These are phyloP conservation scores for Oscheius sp. DNA, from an alignment of 1,140 invertebrate genomes.

Conservation along the genomic window DNA sequence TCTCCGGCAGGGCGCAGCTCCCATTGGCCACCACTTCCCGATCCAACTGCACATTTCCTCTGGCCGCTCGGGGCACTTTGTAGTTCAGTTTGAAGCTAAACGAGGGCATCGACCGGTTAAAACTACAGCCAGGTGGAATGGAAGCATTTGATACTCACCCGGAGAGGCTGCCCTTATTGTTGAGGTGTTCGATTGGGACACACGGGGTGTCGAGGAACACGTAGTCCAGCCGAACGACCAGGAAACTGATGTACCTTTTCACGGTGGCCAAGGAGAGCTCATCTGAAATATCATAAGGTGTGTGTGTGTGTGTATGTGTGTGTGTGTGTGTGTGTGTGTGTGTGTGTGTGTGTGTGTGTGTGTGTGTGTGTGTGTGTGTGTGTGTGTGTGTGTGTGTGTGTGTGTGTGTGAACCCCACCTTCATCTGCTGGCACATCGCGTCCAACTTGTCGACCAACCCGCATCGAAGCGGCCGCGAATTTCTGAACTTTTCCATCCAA, in stretches of 20 bases:
- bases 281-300: not conserved
- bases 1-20: not conserved
- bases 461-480: no score
- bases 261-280: not conserved
- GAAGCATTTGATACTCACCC: conserved; percentile 3
- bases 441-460: no score
- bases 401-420: no score
- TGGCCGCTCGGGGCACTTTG: not conserved
- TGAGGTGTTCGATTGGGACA: not conserved
- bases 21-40: not conserved
- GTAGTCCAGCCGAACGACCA: not conserved
- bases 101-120: not conserved
- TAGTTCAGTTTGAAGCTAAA: not conserved
- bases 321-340: no score
- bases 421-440: no score
- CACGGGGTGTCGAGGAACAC: not conserved
- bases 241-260: not conserved
- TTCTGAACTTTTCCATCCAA: no score
- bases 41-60: not conserved
- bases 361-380: no score
- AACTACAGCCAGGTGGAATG: no score
- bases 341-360: no score
- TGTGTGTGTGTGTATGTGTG: no score
- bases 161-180: not conserved
- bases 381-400: no score